Percentiles rank a stretch among this genome's conserved stretches.
Conservation (phyloP, 2,888 invertebrate genomes). For the Limnephilus auricula region DNA sequence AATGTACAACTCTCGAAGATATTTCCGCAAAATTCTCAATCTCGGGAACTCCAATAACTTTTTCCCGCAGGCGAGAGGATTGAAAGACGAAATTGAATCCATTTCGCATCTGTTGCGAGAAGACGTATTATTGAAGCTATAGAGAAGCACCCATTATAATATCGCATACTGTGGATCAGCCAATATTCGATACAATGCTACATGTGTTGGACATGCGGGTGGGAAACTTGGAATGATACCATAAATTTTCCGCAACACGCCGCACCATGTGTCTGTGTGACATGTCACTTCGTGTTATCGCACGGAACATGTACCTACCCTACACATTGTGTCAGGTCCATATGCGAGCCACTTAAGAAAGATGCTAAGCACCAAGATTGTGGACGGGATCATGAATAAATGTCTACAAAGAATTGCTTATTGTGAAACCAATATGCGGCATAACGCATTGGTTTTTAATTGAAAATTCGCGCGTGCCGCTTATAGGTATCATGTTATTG, state of each 20-base stretch:
- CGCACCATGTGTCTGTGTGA: slow-evolving; percentile 19
- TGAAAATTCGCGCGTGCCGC: background rate
- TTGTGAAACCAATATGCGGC: background rate
- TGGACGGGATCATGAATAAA: background rate
- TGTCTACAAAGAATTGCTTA: background rate
- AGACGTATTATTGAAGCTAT: background rate
- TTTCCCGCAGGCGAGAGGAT: slow-evolving; percentile 38
- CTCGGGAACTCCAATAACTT: slow-evolving; percentile 36
- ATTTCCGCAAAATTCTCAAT: slow-evolving; percentile 5
- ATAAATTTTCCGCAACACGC: slow-evolving; percentile 40
- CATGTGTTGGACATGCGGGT: slow-evolving; percentile 30
- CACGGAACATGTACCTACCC: background rate
- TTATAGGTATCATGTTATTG: background rate
- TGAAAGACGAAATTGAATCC: slow-evolving; percentile 51
- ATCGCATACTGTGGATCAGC: background rate
- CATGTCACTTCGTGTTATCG: slow-evolving; percentile 27
- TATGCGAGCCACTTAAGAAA: slow-evolving; percentile 15
- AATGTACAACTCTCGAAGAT: background rate
- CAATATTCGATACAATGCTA: slow-evolving; percentile 18
- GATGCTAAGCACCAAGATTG: background rate
- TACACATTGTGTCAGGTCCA: slow-evolving; percentile 9
- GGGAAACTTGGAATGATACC: slow-evolving; percentile 12
- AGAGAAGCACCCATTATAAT: background rate
- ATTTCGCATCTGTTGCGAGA: slow-evolving; percentile 3
- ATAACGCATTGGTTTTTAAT: background rate